Evolutionary conservation across 2,797 vertebrate species (phyloP).

Genomic region (Gorsachius magnificus): DNA sequence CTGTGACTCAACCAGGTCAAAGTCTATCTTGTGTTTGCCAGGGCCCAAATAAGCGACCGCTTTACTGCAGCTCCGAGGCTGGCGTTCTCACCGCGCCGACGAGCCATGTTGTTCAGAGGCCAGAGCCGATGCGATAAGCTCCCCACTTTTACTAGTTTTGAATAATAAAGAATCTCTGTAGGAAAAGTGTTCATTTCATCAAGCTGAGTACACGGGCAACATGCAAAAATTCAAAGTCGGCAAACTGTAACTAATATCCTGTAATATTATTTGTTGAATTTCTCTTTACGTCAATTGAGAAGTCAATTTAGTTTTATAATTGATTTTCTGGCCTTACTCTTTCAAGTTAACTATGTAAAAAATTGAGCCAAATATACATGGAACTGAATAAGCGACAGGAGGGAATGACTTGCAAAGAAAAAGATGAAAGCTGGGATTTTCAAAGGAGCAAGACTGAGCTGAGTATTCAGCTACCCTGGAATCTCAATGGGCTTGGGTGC

Average conservation of each 20-base stretch:
- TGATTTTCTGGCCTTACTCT: constrained; percentile 69
- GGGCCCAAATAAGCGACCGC: neutral
- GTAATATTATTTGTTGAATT: constrained; percentile 67
- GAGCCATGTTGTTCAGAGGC: neutral
- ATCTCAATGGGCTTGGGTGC: constrained; percentile 2
- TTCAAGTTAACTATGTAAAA: constrained; percentile 64
- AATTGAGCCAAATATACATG: constrained; percentile 45
- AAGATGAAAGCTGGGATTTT: constrained; percentile 59
- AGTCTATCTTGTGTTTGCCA: neutral
- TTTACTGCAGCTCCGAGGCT: neutral
- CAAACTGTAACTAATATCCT: constrained; percentile 68
- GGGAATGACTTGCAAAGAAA: constrained; percentile 14
- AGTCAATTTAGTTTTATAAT: constrained; percentile 70
- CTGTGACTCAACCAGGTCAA: neutral
- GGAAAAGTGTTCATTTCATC: constrained; percentile 45
- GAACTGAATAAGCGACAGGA: constrained; percentile 35
- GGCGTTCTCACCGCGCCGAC: neutral
- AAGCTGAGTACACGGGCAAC: constrained; percentile 28
- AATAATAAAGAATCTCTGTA: constrained; percentile 37
- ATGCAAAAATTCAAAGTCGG: constrained; percentile 45
- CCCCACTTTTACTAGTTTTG: neutral
- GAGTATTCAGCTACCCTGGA: neutral
- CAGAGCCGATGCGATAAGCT: neutral
- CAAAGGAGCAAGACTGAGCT: constrained; percentile 26
- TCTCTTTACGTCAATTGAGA: constrained; percentile 67